These are phyloP conservation scores for Frankliniella fusca DNA, from an alignment of 2,888 invertebrate genomes.

Conservation along the genomic window DNA sequence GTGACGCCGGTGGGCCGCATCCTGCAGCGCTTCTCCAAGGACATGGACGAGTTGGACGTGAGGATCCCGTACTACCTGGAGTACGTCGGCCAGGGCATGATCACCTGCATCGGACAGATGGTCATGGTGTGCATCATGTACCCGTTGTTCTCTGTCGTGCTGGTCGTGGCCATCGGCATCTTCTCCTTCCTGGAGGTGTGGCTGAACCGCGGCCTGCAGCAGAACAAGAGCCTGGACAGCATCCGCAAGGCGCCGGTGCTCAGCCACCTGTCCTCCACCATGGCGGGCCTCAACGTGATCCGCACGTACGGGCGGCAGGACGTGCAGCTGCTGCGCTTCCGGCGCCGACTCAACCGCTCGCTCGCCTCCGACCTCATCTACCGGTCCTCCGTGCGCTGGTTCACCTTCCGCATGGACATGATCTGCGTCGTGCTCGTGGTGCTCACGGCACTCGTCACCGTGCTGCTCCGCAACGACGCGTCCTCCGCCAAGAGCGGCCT, in stretches of 20 bases:
- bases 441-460: conserved; percentile 51
- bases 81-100: conserved; percentile 54
- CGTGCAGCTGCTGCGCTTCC: conserved; percentile 42
- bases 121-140: conserved; percentile 52
- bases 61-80: conserved; percentile 56
- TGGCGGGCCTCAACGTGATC: conserved; percentile 9
- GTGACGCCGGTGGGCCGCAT: conserved; percentile 48
- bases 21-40: conserved; percentile 49
- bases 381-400: conserved; percentile 49
- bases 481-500: conserved; percentile 57
- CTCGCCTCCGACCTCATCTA: conserved; percentile 48
- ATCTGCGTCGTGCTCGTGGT: conserved; percentile 47
- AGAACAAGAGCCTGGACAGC: conserved; percentile 20
- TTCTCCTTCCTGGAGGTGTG: conserved; percentile 46
- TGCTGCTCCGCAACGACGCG: conserved; percentile 48
- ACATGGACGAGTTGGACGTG: conserved; percentile 54
- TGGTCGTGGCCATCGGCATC: conserved; percentile 49
- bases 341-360: conserved; percentile 47
- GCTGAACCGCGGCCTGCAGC: conserved; percentile 23
- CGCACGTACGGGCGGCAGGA: conserved; percentile 15
- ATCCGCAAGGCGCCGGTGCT: conserved; percentile 4
- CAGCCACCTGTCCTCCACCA: neutral
- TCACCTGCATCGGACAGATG: conserved; percentile 50
- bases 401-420: conserved; percentile 36
- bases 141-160: conserved; percentile 50